phyloP scores from a whole-genome alignment of 2,113 vertebrate species.

The Salminus brasiliensis region DNA sequence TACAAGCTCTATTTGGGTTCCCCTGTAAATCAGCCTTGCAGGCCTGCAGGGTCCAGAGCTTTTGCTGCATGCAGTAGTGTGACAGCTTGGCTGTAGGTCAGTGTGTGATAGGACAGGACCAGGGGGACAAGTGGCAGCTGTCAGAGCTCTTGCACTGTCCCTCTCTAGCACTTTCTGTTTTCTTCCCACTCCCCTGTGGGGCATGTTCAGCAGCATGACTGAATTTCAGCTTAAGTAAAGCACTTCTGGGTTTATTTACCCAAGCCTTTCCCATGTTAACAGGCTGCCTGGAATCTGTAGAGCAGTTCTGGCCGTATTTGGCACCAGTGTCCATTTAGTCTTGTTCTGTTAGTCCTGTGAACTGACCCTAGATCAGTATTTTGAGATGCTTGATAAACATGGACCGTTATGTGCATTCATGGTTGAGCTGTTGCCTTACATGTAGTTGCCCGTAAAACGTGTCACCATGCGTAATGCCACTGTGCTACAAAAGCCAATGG shows the following conservation, averaged over 20 bases:
- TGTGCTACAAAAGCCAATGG: too few relatives aligned
- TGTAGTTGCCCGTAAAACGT: too few relatives aligned
- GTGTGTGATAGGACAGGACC: constrained; percentile 6
- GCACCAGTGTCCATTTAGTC: neutral
- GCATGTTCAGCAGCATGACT: constrained; percentile 7
- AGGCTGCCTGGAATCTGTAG: constrained; percentile 1
- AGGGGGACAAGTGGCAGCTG: constrained; percentile 4
- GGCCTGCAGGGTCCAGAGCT: neutral
- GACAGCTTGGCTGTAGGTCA: neutral
- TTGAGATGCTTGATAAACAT: too few relatives aligned
- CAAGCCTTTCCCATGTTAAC: constrained; percentile 46
- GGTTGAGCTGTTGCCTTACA: too few relatives aligned
- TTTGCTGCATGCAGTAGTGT: neutral
- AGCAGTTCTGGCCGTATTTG: neutral
- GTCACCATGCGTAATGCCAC: too few relatives aligned
- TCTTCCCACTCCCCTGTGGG: neutral
- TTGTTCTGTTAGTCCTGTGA: too few relatives aligned
- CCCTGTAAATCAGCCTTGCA: neutral
- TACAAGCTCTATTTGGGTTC: neutral
- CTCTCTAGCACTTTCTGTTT: neutral
- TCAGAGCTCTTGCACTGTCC: neutral
- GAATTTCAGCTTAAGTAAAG: constrained; percentile 46
- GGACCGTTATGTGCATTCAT: too few relatives aligned
- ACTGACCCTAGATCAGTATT: too few relatives aligned
- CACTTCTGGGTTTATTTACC: constrained; percentile 34